phyloP scores from a whole-genome alignment of 2,113 vertebrate species.

The Solea senegalensis region DNA sequence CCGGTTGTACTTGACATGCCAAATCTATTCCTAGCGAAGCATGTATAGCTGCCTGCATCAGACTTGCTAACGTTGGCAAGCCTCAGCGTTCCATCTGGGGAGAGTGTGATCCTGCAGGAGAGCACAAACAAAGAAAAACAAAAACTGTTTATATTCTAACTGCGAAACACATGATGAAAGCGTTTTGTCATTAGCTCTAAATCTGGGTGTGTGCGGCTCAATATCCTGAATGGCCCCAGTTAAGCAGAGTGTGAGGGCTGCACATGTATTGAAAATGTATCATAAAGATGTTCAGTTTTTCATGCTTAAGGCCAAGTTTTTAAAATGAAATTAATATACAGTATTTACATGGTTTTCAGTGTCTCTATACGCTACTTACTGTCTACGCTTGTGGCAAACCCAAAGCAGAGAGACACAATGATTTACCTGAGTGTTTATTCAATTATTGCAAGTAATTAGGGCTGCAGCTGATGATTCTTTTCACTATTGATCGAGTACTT shows the following conservation, averaged over 20 bases:
- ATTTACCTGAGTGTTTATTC: too few relatives aligned
- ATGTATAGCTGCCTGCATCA: conserved; percentile 89
- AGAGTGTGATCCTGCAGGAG: conserved; percentile 81
- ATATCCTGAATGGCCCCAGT: background rate
- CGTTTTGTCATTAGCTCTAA: conserved; percentile 24
- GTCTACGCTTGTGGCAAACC: too few relatives aligned
- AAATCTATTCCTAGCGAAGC: conserved; percentile 91
- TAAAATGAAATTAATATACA: too few relatives aligned
- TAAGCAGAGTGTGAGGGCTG: background rate
- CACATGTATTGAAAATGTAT: too few relatives aligned
- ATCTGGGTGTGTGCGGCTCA: conserved; percentile 2
- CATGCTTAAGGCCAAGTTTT: too few relatives aligned
- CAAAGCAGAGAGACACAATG: too few relatives aligned
- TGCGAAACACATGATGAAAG: background rate
- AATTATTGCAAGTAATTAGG: too few relatives aligned
- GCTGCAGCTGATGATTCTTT: too few relatives aligned
- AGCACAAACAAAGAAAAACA: conserved; percentile 27
- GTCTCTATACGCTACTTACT: too few relatives aligned
- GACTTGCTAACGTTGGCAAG: conserved; percentile 89
- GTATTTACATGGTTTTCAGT: too few relatives aligned
- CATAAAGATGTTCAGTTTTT: too few relatives aligned
- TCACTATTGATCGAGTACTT: too few relatives aligned
- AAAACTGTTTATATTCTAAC: conserved; percentile 18
- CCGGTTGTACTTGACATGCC: conserved; percentile 89
- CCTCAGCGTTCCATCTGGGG: conserved; percentile 86